A percentile compares a stretch with the other conserved stretches of the same genome.
Evolutionary conservation across 2,113 vertebrate genomes (phyloP).

Genomic region (Ivindomyrus marchei): DNA sequence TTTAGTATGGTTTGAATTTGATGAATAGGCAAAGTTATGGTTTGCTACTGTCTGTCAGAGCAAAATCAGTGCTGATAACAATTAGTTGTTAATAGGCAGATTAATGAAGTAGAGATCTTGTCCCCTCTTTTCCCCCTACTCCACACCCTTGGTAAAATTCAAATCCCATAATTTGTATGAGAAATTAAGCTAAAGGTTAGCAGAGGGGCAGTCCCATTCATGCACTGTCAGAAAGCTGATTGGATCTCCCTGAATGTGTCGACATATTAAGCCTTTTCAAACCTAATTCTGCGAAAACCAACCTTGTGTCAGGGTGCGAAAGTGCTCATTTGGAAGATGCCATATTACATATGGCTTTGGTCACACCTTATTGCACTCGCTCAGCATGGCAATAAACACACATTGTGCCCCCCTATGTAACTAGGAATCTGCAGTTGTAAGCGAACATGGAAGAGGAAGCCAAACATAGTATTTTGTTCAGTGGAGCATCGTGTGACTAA

Average conservation of each 20-base stretch:
- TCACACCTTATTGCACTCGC: not conserved
- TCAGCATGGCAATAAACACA: not conserved
- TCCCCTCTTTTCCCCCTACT: not conserved
- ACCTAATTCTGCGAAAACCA: not conserved
- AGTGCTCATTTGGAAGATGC: not conserved
- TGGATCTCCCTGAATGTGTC: not conserved
- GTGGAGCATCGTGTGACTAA: not conserved
- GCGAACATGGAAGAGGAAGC: conserved; percentile 36
- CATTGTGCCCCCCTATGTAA: conserved; percentile 40
- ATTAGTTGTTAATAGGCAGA: not conserved
- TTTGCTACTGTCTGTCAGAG: not conserved
- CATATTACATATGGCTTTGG: not conserved
- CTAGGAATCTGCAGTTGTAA: conserved; percentile 55
- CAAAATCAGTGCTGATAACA: not conserved
- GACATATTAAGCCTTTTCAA: not conserved
- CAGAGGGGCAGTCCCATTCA: not conserved
- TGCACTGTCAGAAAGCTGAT: not conserved
- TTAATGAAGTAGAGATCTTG: not conserved
- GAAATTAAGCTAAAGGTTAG: not conserved
- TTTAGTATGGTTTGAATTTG: not conserved
- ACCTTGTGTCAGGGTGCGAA: not conserved
- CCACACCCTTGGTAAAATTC: not conserved
- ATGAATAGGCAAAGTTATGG: not conserved
- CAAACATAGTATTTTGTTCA: not conserved
- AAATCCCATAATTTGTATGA: not conserved